These are phyloP conservation scores for Acanthaster planci DNA, from an alignment of 35 echinoderm and acorn worm genomes.

Conservation along the genomic window DNA sequence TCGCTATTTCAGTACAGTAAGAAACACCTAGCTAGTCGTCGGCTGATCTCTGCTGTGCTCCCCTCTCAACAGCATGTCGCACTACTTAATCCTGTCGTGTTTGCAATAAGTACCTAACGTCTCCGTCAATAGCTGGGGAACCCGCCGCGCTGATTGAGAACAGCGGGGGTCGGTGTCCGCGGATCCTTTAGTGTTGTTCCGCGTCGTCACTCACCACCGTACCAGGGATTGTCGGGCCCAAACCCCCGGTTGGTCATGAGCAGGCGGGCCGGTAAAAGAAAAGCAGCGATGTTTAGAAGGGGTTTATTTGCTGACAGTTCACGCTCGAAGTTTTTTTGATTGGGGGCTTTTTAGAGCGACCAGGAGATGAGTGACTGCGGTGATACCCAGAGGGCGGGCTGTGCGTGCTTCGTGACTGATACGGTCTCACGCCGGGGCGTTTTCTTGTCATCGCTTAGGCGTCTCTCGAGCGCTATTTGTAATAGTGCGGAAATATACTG, in stretches of 20 bases:
- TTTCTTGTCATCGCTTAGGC: neutral
- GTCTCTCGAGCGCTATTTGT: neutral
- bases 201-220: slow-evolving; percentile 26
- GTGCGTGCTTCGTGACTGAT: slow-evolving; percentile 19
- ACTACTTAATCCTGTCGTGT: neutral
- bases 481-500: neutral
- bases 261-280: neutral
- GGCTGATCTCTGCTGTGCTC: too few relatives aligned
- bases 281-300: slow-evolving; percentile 16
- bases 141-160: slow-evolving; percentile 8
- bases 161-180: slow-evolving; percentile 7
- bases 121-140: slow-evolving; percentile 20
- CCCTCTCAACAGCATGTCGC: slow-evolving; percentile 1
- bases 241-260: neutral
- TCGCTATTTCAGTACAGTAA: too few relatives aligned
- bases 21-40: too few relatives aligned
- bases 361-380: slow-evolving; percentile 8
- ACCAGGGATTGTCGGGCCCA: slow-evolving; percentile 6
- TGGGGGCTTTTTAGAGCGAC: neutral
- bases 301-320: slow-evolving; percentile 1
- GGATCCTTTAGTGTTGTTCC: neutral
- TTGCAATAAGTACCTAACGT: slow-evolving; percentile 11
- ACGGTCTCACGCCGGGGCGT: neutral
- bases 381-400: slow-evolving; percentile 17
- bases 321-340: slow-evolving; percentile 19